A percentile compares a stretch with the other conserved stretches of the same genome.
Evolutionary conservation across 1,140 invertebrate species (phyloP).

Genomic region (Hesperophylax magnus): DNA sequence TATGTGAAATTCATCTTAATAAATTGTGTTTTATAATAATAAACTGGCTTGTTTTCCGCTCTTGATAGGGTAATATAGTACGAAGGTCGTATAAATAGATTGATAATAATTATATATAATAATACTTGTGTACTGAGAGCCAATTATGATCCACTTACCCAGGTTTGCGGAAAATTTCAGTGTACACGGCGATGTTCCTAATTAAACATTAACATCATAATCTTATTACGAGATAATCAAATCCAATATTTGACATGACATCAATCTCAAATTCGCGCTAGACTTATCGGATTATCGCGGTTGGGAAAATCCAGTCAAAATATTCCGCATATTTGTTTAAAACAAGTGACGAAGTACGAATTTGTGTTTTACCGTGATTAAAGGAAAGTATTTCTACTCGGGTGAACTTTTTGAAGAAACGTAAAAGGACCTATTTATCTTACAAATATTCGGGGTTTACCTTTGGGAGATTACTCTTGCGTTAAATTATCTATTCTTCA

Average conservation of each 20-base stretch:
- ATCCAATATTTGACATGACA: conserved; percentile 15
- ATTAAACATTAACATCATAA: not conserved
- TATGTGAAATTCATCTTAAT: too few species aligned
- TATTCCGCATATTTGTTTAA: not conserved
- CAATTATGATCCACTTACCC: too few species aligned
- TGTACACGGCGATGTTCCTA: too few species aligned
- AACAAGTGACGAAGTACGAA: not conserved
- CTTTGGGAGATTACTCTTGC: conserved; percentile 7
- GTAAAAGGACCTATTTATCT: conserved; percentile 1
- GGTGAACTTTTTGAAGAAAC: not conserved
- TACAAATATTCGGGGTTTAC: not conserved
- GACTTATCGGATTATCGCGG: conserved; percentile 5
- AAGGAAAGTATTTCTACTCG: not conserved
- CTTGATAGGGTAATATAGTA: too few species aligned
- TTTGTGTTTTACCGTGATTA: conserved; percentile 8
- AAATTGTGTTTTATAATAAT: too few species aligned
- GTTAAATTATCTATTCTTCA: conserved; percentile 26
- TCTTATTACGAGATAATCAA: not conserved
- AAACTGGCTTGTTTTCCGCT: too few species aligned
- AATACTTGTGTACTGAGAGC: too few species aligned
- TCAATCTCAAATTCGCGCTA: not conserved
- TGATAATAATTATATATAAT: too few species aligned
- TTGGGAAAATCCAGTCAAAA: not conserved
- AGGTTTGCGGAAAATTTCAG: too few species aligned
- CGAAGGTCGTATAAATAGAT: too few species aligned